These are phyloP conservation scores for Melanotaenia boesemani DNA, from an alignment of 2,797 vertebrate species.

Conservation along the genomic window DNA sequence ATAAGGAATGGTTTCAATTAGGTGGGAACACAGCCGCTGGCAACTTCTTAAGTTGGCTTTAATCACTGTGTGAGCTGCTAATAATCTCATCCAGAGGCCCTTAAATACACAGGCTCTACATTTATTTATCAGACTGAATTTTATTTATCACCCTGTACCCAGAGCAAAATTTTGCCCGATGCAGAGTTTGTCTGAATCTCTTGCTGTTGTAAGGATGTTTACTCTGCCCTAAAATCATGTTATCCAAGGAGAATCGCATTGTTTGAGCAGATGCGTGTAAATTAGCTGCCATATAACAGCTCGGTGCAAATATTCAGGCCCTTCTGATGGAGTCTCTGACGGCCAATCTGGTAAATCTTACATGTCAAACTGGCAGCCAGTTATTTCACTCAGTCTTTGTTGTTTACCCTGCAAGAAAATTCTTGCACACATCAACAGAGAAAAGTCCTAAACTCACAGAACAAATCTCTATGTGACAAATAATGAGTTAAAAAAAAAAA, in stretches of 20 bases:
- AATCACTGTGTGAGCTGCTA: slow-evolving; percentile 80
- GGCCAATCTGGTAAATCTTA: slow-evolving; percentile 52
- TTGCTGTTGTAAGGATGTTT: slow-evolving; percentile 49
- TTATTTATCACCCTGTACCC: slow-evolving; percentile 59
- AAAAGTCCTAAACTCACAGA: slow-evolving; percentile 56
- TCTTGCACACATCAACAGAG: slow-evolving; percentile 48
- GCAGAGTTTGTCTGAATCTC: slow-evolving; percentile 29
- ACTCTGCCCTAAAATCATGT: slow-evolving; percentile 48
- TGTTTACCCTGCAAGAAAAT: slow-evolving; percentile 68
- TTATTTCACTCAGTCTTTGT: slow-evolving; percentile 59
- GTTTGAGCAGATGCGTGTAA: slow-evolving; percentile 59
- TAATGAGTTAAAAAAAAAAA: slow-evolving; percentile 43
- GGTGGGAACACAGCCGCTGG: slow-evolving; percentile 73
- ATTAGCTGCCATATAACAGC: slow-evolving; percentile 38
- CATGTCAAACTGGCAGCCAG: slow-evolving; percentile 62
- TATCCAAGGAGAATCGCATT: slow-evolving; percentile 62
- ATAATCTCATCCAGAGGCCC: slow-evolving; percentile 70
- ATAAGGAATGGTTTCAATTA: slow-evolving; percentile 84
- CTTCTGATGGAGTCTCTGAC: slow-evolving; percentile 29
- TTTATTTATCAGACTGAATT: slow-evolving; percentile 63
- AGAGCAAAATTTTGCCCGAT: slow-evolving; percentile 46
- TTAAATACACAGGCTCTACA: slow-evolving; percentile 63
- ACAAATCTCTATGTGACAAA: slow-evolving; percentile 67
- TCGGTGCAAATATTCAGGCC: slow-evolving; percentile 21
- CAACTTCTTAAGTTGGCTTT: slow-evolving; percentile 72